Conservation (phyloP, 1,140 invertebrate species). For the Macrocentrus cingulum region DNA sequence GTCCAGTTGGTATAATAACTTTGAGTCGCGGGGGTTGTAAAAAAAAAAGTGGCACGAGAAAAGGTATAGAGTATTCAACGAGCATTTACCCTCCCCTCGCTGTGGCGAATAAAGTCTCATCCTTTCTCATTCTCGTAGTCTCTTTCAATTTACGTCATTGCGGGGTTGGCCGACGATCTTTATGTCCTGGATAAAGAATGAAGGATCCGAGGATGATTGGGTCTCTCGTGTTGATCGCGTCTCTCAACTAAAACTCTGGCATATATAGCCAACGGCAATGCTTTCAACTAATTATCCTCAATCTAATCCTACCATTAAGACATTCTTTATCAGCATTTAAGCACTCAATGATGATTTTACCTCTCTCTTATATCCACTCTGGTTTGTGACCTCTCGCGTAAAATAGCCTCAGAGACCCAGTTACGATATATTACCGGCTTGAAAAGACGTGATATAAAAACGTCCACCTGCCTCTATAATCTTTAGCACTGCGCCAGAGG, state of each 20-base stretch:
- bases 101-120: conserved; percentile 4
- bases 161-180: conserved; percentile 4
- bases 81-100: conserved; percentile 8
- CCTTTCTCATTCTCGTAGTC: conserved; percentile 4
- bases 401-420: conserved; percentile 8
- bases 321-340: too few relatives aligned
- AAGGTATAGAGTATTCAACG: conserved; percentile 13
- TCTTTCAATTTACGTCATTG: conserved; percentile 8
- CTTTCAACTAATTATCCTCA: too few relatives aligned
- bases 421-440: conserved; percentile 5
- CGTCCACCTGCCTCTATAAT: neutral
- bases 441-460: conserved; percentile 2
- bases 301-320: too few relatives aligned
- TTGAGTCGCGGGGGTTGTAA: neutral
- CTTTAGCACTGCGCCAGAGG: neutral
- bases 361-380: neutral
- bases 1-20: conserved; percentile 5
- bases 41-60: neutral
- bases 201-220: conserved; percentile 13
- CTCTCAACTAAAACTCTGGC: too few relatives aligned
- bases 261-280: too few relatives aligned
- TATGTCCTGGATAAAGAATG: conserved; percentile 13
- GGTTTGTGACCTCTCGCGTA: conserved; percentile 6
- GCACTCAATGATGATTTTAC: neutral
- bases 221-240: neutral